Conservation (phyloP, 2,113 vertebrate species). For the Brienomyrus longianalis region DNA sequence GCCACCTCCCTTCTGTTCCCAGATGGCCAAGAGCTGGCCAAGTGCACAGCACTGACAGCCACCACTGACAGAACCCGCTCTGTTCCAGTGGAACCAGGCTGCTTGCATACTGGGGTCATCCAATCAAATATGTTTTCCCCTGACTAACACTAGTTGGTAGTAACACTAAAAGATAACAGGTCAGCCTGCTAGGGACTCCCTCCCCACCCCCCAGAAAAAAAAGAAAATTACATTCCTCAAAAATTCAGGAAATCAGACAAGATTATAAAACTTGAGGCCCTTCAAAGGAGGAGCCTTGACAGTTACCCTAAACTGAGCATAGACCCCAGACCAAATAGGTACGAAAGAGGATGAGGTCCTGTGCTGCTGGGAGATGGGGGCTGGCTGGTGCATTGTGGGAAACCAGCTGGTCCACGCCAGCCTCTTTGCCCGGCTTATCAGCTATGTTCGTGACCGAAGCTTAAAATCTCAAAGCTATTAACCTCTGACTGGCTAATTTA, state of each 20-base stretch:
- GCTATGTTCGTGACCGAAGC: not conserved
- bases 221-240: not conserved
- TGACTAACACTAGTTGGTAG: not conserved
- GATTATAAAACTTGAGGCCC: not conserved
- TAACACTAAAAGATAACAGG: not conserved
- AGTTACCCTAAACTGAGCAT: not conserved
- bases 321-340: not conserved
- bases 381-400: not conserved
- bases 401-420: not conserved
- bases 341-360: not conserved
- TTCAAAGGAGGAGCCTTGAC: not conserved
- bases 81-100: not conserved
- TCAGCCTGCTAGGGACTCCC: not conserved
- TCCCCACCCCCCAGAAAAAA: not conserved
- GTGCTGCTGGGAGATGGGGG: not conserved
- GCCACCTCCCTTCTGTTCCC: not conserved
- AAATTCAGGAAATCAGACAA: not conserved
- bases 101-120: not conserved
- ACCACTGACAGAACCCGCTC: not conserved
- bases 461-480: not conserved
- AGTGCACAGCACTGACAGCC: not conserved
- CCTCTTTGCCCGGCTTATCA: not conserved
- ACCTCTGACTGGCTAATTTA: not conserved
- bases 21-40: not conserved
- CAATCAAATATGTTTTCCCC: not conserved